These are phyloP conservation scores for Machaerirhynchus nigripectus DNA, from an alignment of 2,113 vertebrate genomes.

Conservation along the genomic window DNA sequence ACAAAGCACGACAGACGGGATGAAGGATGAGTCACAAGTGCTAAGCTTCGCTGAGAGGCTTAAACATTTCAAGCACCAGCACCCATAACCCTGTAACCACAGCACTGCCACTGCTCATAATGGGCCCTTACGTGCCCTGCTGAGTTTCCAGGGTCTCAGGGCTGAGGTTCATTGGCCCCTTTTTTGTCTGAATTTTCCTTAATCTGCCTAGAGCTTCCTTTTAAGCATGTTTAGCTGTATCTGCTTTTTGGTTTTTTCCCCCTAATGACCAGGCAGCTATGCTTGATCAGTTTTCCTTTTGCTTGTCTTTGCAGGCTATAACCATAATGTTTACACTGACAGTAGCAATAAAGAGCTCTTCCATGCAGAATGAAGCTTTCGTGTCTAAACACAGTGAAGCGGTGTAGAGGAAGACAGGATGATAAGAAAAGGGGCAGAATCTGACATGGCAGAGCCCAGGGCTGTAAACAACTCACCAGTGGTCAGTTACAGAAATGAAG, in stretches of 20 bases:
- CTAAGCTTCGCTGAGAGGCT: neutral
- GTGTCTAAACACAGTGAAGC: neutral
- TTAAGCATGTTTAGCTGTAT: neutral
- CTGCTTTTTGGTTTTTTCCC: neutral
- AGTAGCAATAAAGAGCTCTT: neutral
- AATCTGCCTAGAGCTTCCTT: neutral
- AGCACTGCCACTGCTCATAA: neutral
- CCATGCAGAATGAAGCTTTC: neutral
- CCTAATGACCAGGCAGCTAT: neutral
- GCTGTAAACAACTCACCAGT: neutral
- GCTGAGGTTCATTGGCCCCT: neutral
- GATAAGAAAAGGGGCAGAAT: neutral
- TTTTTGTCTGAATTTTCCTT: neutral
- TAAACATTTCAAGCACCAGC: neutral
- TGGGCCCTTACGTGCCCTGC: accelerated
- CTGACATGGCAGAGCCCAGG: neutral
- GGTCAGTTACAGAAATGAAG: neutral
- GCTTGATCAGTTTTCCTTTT: neutral
- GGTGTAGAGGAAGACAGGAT: neutral
- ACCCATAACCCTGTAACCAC: neutral
- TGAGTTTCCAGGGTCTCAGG: neutral
- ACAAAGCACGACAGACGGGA: neutral
- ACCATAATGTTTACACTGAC: neutral
- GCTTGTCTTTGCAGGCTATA: neutral
- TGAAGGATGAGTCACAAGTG: neutral